Conservation (phyloP, 2,888 invertebrate species). For the Phorcus lineatus region DNA sequence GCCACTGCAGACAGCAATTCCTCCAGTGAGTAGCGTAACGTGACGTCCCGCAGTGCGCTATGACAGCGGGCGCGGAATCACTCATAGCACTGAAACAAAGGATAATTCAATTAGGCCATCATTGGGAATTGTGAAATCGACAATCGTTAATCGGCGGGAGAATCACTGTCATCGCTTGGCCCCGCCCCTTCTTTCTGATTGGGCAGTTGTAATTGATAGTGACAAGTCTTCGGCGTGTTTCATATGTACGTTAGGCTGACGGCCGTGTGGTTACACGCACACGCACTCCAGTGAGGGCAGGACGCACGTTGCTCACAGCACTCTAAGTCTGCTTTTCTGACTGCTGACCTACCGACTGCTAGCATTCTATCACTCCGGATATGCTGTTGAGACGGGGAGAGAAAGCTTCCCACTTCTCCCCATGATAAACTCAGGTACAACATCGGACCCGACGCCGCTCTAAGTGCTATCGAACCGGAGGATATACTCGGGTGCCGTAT, state of each 20-base stretch:
- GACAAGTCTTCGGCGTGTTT: constrained; percentile 16
- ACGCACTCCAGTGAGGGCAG: too few species aligned
- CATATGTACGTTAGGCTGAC: neutral
- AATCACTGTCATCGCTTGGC: neutral
- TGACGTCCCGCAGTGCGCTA: neutral
- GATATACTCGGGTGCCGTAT: neutral
- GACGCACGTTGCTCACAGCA: too few species aligned
- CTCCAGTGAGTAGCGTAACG: neutral
- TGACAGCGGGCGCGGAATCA: neutral
- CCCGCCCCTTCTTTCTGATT: constrained; percentile 26
- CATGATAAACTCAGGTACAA: too few species aligned
- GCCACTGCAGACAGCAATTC: neutral
- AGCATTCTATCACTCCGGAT: too few species aligned
- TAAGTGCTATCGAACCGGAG: neutral
- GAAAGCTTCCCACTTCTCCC: too few species aligned
- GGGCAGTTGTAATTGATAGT: constrained; percentile 29
- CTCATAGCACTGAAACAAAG: constrained; percentile 1
- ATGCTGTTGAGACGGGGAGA: too few species aligned
- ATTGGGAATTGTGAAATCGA: constrained; percentile 14
- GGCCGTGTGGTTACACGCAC: too few species aligned
- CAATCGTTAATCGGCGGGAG: neutral
- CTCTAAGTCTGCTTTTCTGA: too few species aligned
- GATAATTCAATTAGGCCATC: neutral
- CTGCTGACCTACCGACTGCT: too few species aligned
- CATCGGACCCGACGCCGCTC: too few species aligned